Evolutionary conservation across 2,113 vertebrate genomes (phyloP).

Genomic region (Pandion haliaetus): DNA sequence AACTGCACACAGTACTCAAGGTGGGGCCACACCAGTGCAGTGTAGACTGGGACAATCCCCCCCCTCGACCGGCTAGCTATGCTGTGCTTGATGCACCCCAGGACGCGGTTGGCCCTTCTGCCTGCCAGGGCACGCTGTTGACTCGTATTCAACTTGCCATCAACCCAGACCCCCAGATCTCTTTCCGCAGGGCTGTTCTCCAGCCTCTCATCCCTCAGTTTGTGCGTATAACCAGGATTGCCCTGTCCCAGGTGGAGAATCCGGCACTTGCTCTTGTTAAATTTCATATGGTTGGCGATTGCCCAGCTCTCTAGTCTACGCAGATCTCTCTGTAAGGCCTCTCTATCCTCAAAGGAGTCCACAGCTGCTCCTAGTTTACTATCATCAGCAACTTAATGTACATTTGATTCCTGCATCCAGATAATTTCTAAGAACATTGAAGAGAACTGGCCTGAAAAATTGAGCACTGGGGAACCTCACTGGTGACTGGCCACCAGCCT

Average conservation of each 20-base stretch:
- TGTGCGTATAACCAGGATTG: not conserved
- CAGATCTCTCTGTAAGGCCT: not conserved
- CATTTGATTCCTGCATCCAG: not conserved
- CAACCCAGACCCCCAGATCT: not conserved
- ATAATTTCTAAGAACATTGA: not conserved
- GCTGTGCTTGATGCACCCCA: not conserved
- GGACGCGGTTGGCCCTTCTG: not conserved
- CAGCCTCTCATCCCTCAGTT: not conserved
- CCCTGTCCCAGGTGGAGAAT: not conserved
- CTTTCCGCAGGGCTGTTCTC: accelerated
- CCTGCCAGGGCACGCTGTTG: not conserved
- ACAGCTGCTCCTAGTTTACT: not conserved
- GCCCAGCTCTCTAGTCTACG: not conserved
- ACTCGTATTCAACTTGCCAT: not conserved
- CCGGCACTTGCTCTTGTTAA: not conserved
- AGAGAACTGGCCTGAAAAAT: not conserved
- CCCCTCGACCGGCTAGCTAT: not conserved
- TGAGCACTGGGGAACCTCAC: not conserved
- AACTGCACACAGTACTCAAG: not conserved
- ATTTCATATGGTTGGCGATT: not conserved
- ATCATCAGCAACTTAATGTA: not conserved
- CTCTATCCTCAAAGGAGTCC: not conserved
- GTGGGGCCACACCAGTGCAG: not conserved
- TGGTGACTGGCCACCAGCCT: not conserved
- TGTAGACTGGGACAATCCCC: not conserved